Conservation (phyloP, 1,140 invertebrate species). For the Drosophila neocordata region DNA sequence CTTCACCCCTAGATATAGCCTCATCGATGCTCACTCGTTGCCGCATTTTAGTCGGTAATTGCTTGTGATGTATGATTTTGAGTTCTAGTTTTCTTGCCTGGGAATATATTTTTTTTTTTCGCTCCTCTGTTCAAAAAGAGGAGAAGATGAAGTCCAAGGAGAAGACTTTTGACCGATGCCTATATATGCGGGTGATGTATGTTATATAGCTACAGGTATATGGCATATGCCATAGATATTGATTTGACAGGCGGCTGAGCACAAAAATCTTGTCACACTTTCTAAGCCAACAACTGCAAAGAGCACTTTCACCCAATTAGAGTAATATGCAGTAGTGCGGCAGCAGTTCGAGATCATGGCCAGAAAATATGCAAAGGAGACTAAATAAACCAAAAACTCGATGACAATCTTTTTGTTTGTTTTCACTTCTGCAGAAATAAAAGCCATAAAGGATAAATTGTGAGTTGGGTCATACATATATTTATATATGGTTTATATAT, state of each 20-base stretch:
- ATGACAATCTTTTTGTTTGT: slow-evolving; percentile 73
- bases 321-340: slow-evolving; percentile 25
- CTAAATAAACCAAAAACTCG: slow-evolving; percentile 42
- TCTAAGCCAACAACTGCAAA: slow-evolving; percentile 44
- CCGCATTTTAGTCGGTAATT: slow-evolving; percentile 79
- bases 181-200: slow-evolving; percentile 81
- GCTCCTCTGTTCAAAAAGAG: neutral
- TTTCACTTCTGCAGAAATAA: slow-evolving; percentile 80
- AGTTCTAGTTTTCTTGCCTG: slow-evolving; percentile 78
- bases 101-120: slow-evolving; percentile 63
- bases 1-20: slow-evolving; percentile 34
- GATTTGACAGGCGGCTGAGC: slow-evolving; percentile 64
- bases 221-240: slow-evolving; percentile 69
- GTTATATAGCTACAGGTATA: slow-evolving; percentile 70
- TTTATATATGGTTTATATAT: neutral
- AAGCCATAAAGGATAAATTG: slow-evolving; percentile 79
- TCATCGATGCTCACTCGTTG: slow-evolving; percentile 56
- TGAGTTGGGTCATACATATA: slow-evolving; percentile 34
- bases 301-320: slow-evolving; percentile 76
- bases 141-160: neutral
- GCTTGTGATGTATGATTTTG: slow-evolving; percentile 81
- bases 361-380: slow-evolving; percentile 17
- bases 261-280: slow-evolving; percentile 64
- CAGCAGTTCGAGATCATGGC: neutral
- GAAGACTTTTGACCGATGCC: slow-evolving; percentile 53